Percentiles rank a stretch among this genome's conserved stretches.
Evolutionary conservation across 2,797 vertebrate species (phyloP).

Genomic region (Sebastes matsubarae): DNA sequence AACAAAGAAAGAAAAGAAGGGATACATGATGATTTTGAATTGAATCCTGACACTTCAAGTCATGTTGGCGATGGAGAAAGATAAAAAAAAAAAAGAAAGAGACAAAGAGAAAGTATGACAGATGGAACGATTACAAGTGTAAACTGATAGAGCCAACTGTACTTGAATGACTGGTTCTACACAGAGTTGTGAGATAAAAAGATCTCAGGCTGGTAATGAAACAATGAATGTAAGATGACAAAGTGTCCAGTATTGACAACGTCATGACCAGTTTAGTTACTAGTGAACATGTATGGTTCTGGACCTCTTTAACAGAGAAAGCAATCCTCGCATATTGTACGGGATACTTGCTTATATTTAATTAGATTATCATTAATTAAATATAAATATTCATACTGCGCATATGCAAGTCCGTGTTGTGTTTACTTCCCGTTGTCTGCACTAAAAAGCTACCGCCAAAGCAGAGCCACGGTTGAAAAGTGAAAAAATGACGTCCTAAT

Average conservation of each 20-base stretch:
- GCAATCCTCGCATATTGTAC: background rate
- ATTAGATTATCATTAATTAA: background rate
- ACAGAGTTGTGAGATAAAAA: background rate
- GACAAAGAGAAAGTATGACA: too few species aligned
- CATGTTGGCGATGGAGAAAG: background rate
- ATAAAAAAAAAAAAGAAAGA: background rate
- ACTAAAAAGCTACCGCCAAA: background rate
- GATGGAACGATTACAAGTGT: background rate
- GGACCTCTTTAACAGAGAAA: background rate
- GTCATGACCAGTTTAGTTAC: background rate
- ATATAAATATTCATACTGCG: background rate
- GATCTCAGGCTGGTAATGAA: background rate
- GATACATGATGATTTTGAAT: background rate
- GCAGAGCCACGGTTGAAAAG: background rate
- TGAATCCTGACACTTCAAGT: background rate
- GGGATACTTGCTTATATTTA: background rate
- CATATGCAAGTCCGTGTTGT: too few species aligned
- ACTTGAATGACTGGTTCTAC: constrained; percentile 64
- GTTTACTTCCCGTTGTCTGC: background rate
- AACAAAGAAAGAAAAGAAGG: background rate
- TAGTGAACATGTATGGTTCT: background rate
- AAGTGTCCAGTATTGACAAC: background rate
- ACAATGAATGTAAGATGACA: background rate
- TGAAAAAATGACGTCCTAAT: too few species aligned
- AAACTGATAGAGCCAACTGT: constrained; percentile 52